Evolutionary conservation across 2,113 vertebrate genomes (phyloP), one percentile per base, ranked within the genome.

Genomic region (Sinocyclocheilus maitianheensis): DNA sequence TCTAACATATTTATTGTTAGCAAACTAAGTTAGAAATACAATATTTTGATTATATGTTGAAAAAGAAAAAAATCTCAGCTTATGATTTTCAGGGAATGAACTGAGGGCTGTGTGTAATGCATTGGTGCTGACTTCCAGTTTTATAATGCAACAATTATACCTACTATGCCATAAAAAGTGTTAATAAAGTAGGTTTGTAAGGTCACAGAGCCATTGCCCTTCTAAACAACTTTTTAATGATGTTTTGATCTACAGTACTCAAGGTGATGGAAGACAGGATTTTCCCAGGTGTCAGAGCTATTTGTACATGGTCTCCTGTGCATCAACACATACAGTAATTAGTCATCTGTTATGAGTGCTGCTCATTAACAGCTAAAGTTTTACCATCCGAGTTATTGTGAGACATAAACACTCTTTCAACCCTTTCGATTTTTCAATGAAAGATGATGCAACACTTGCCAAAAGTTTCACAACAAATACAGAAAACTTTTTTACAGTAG

Each of bases 291-390:
- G 51, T 53, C 4, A 16, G 51, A 53, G 51, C 51, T 53, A 4
- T 53, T 46, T 46, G 9, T 46, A 53, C 51, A 53, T 53, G 51
- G 51, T 53, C 14, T 53, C 4, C 1, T 53, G 51, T 53, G 51
- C 1, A 5, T 5, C 51, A 53, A 53, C 51, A 51, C 11, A 43
- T 43, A 43, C 7, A 43, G 7, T 48, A 16, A 53, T 53, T 53
- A 16, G 51, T 53, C 51, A 53, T 53, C 51, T 16, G 5, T 53
- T 53, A 53, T 53, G 51, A 53, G 14, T 53, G 51, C 51, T 53
- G 51, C 51, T 53, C 4, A 95, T 84, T 16, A 67, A 67, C 63
- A 67, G 13, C 2, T 67, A 0, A 67, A 30, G 26, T 67, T 67
- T 16, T 5, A 67, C 24, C 30, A 30, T 34, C 26, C 30, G 4